Evolutionary conservation across 2,888 invertebrate genomes (phyloP).

Genomic region (Drosophila helvetica): DNA sequence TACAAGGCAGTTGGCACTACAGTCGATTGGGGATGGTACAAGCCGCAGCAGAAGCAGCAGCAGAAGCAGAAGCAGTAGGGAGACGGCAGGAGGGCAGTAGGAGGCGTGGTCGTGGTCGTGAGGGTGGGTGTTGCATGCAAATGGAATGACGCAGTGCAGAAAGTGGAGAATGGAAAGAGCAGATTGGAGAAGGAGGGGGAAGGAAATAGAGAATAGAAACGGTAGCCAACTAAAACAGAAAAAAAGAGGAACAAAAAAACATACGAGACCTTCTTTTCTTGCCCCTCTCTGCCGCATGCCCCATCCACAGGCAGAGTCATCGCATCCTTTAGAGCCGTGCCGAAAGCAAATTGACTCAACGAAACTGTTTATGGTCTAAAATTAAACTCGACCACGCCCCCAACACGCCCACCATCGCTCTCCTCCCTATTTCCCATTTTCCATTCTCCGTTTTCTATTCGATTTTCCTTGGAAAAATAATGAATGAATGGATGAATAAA

Average conservation of each 20-base stretch:
- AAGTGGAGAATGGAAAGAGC: constrained; percentile 9
- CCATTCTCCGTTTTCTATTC: neutral
- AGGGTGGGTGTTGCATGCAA: constrained; percentile 16
- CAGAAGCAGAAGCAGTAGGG: neutral
- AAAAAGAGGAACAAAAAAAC: constrained; percentile 9
- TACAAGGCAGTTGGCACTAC: constrained; percentile 69
- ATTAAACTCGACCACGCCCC: constrained; percentile 23
- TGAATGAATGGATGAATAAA: neutral
- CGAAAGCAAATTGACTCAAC: constrained; percentile 28
- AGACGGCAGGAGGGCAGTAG: constrained; percentile 7
- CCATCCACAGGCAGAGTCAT: constrained; percentile 17
- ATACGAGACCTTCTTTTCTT: neutral
- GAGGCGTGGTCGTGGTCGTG: constrained; percentile 3
- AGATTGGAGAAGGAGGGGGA: neutral
- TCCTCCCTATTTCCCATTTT: neutral
- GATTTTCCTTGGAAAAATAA: neutral
- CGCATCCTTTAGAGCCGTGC: constrained; percentile 13
- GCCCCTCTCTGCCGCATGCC: neutral
- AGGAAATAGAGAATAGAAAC: neutral
- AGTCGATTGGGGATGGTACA: neutral
- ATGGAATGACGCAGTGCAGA: constrained; percentile 47
- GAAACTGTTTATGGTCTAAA: constrained; percentile 27
- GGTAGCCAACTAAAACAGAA: constrained; percentile 14
- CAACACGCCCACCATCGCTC: neutral
- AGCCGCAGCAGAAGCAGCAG: neutral